Evolutionary conservation across 2,888 invertebrate species (phyloP).

Genomic region (Drosophila anceps): DNA sequence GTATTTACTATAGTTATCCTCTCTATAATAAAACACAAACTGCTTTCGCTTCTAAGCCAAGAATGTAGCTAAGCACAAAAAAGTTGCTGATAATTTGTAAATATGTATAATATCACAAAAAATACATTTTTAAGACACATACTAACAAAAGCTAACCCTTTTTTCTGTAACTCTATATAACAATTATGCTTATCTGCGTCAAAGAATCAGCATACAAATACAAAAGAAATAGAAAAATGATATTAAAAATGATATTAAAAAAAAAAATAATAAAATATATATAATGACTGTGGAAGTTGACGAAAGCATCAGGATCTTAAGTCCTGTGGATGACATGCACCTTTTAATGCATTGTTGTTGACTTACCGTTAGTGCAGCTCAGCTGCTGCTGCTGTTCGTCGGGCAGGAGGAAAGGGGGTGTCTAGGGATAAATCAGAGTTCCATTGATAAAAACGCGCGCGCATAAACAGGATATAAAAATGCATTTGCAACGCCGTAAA

Average conservation of each 20-base stretch:
- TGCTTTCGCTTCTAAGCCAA: no score
- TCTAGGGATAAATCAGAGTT: slow-evolving; percentile 56
- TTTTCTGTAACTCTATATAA: neutral
- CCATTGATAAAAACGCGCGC: slow-evolving; percentile 67
- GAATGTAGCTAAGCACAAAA: no score
- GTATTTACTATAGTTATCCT: no score
- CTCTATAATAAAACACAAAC: no score
- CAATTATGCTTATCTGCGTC: slow-evolving; percentile 7
- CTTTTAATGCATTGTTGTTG: slow-evolving; percentile 19
- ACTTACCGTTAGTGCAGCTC: slow-evolving; percentile 36
- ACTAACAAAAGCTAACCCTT: neutral
- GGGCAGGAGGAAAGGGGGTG: slow-evolving; percentile 1
- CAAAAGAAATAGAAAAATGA: slow-evolving; percentile 6
- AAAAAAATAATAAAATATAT: slow-evolving; percentile 1
- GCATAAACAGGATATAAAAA: slow-evolving; percentile 81
- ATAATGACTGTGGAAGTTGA: slow-evolving; percentile 34
- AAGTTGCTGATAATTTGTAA: neutral
- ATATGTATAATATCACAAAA: neutral
- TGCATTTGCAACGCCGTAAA: slow-evolving; percentile 75
- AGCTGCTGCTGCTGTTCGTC: slow-evolving; percentile 34
- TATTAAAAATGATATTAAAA: slow-evolving; percentile 1
- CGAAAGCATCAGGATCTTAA: slow-evolving; percentile 36
- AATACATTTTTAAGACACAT: neutral
- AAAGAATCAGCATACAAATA: slow-evolving; percentile 10
- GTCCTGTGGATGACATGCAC: slow-evolving; percentile 22